Base-by-base conservation (phyloP, 2,797 vertebrate genomes). In the Clarias laeviceps region DNA sequence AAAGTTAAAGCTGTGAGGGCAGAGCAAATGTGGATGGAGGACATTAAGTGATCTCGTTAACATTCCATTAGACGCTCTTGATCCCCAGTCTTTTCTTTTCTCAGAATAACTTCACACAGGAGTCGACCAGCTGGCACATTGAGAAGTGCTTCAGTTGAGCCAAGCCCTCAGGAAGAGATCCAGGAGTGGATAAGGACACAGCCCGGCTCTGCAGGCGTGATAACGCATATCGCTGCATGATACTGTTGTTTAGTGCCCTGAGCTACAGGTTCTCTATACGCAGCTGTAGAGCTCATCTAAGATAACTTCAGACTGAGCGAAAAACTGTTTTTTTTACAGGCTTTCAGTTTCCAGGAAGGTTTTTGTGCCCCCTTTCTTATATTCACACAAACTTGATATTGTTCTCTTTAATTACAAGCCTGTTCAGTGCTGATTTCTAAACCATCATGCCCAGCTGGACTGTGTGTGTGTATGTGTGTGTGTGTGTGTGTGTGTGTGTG, bases 41-140 rank as follows among this genome's bases (percentile, higher is more conserved):
- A 93, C 93, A 93, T 93, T 84, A 93, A 95, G 88, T 92, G 92
- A 93, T 94, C 94, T 95, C 93, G 94, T 95, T 95, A 95, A 95
- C 94, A 96, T 96, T 95, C 94, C 93, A 91, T 91, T 91, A 95
- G 91, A 94, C 89, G 80, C 92, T 88, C 84, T 87, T 84, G 82
- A 62, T 68, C 84, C 91, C 65, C 66, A 54, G 65, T 80, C 77
- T 59, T 86, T 88, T 84, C 89, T 89, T 89, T 90, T 88, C 87
- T n/a, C 91, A 85, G 76, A 88, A 86, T 83, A 88, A 86, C 88
- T 89, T 83, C 88, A 76, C 90, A 87, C 91, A 85, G 85, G 84
- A 88, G 87, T 87, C 88, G 81, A 90, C 88, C 59, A 86, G 90
- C 90, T 89, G 89, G 91, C 82, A 88, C 82, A n/a, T 78, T 32